These are phyloP conservation scores for Cinara cedri DNA, from an alignment of 2,888 invertebrate genomes.

Conservation along the genomic window DNA sequence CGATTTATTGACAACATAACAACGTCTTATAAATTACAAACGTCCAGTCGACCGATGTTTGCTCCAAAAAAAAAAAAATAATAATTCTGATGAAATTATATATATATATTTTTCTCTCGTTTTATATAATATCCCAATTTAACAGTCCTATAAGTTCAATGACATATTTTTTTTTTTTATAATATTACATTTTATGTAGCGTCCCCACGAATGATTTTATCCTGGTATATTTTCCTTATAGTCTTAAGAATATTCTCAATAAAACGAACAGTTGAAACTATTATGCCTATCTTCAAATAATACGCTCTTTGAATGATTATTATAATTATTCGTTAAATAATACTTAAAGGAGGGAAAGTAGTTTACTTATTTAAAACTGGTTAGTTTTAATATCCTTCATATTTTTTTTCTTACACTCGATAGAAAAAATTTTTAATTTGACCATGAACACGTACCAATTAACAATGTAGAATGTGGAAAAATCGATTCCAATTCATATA, in stretches of 20 bases:
- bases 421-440: not conserved
- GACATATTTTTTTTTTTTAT: not conserved
- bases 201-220: not conserved
- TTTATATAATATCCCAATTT: not conserved
- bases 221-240: too few relatives aligned
- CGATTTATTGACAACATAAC: not conserved
- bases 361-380: conserved; percentile 25
- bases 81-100: not conserved
- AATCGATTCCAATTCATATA: conserved; percentile 10
- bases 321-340: conserved; percentile 1
- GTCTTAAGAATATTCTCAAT: not conserved
- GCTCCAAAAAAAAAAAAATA: not conserved
- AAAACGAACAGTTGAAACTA: not conserved
- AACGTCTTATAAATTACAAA: not conserved
- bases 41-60: not conserved
- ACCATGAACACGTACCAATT: not conserved
- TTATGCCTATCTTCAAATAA: not conserved
- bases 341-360: conserved; percentile 33
- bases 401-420: not conserved
- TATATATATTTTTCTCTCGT: not conserved
- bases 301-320: too few relatives aligned
- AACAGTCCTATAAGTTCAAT: conserved; percentile 3
- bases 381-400: conserved; percentile 10
- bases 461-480: not conserved
- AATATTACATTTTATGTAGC: not conserved